Base-by-base conservation (phyloP, 2,797 vertebrate species). In the Gymnothorax reevesii region DNA sequence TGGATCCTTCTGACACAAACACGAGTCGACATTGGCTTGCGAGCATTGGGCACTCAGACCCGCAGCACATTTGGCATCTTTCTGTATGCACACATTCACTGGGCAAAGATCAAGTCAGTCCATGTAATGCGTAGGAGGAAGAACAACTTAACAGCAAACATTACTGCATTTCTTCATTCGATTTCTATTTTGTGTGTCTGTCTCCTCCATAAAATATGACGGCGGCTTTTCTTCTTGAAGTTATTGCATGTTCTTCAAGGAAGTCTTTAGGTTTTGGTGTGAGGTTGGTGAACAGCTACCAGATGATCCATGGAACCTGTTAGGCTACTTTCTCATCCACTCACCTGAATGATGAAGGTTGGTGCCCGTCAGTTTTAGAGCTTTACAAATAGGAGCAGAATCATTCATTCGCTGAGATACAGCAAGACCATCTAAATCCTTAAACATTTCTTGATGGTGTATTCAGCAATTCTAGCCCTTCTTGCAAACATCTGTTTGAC, bases 1-100 rank as follows among this genome's bases (percentile, higher is more conserved):
- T 9, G 52, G 27, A 80, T 33, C 33, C 52, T 82, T 27, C 85
- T 79, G 69, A 66, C n/a, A 52, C 83, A 83, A 86, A 89, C 87
- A 42, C 71, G 57, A 77, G 66, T 60, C 73, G 80, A 87, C 66
- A 69, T 22, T 64, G 73, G 27, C 85, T 75, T 27, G 17, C 27
- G 60, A 79, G 27, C 84, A 55, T 55, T 79, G 17, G 64, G 8
- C 62, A 54, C 60, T 82, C 79, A 77, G 75, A 83, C 85, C 86
- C 82, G 69, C 13, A 6, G 73, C 83, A 84, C 83, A 82, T 25
- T 25, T 49, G 9, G 17, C 10, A n/a, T 71, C 52, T 59, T 57
- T 88, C 86, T 88, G 86, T 89, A n/a, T 33, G 49, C 77, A 10
- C 2, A 6, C 77, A 15, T 80, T 55, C 77, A 22, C 20, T 42